A percentile compares a stretch with the other conserved stretches of the same genome.
phyloP scores from a whole-genome alignment of 2,797 vertebrate genomes.

The Arctocebus calabarensis region DNA sequence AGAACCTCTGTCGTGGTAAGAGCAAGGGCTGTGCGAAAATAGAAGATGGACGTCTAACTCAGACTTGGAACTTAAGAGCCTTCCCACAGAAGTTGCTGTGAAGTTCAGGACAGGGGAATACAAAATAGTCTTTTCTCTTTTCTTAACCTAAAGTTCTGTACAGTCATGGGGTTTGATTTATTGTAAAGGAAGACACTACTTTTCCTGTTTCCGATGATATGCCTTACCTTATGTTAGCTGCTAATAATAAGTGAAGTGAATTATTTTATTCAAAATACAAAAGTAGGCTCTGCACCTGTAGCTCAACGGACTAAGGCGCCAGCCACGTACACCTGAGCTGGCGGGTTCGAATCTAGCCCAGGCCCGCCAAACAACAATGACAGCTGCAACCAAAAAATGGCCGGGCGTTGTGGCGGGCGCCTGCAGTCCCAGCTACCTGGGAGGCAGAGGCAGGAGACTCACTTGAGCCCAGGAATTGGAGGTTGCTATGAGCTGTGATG shows the following conservation, averaged over 20 bases:
- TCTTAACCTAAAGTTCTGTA: neutral
- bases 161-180: neutral
- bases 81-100: neutral
- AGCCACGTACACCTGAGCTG: no score
- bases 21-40: neutral
- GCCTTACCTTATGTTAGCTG: neutral
- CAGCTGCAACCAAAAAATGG: no score
- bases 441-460: no score
- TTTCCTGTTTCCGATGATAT: neutral
- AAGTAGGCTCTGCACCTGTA: neutral
- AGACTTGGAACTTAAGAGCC: neutral
- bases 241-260: neutral
- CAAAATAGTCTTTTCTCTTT: neutral
- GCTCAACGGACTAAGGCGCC: no score
- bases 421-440: no score
- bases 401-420: no score
- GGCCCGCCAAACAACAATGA: no score
- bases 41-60: neutral
- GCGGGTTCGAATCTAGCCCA: no score
- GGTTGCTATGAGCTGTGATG: no score
- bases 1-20: neutral
- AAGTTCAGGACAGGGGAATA: neutral
- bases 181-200: neutral
- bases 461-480: no score
- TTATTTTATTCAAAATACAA: constrained; percentile 16